Percentiles rank a stretch among this genome's conserved stretches.
Evolutionary conservation across 2,888 invertebrate genomes (phyloP).

Genomic region (Nebria salina): DNA sequence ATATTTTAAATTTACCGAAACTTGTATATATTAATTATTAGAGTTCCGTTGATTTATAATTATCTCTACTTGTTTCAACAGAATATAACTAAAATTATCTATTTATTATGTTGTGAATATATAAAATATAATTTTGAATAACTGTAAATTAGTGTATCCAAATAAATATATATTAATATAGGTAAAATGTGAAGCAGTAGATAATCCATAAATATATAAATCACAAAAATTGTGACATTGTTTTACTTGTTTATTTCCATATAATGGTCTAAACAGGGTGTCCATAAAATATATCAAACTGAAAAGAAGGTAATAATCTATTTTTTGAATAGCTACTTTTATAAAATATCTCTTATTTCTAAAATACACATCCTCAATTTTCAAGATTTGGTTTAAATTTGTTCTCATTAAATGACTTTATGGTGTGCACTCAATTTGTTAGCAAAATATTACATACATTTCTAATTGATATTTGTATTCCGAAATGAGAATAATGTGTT

Average conservation of each 20-base stretch:
- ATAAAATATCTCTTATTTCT: background rate
- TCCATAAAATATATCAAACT: background rate
- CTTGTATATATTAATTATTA: background rate
- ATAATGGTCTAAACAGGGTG: conserved; percentile 1
- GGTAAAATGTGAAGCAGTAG: background rate
- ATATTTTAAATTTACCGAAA: background rate
- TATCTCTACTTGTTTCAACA: background rate
- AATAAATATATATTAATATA: background rate
- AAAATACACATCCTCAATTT: background rate
- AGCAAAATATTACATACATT: background rate
- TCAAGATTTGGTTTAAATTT: background rate
- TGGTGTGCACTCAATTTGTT: background rate
- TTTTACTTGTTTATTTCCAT: background rate
- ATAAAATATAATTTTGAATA: background rate
- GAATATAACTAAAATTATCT: background rate
- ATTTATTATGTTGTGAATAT: background rate
- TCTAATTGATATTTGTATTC: background rate
- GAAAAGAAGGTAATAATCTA: background rate
- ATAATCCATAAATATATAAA: background rate
- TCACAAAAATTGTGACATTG: background rate
- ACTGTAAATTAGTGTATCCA: background rate
- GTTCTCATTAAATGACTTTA: background rate
- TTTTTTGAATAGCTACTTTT: background rate
- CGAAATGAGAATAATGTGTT: background rate
- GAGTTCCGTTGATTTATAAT: background rate